Conservation (phyloP, 2,888 invertebrate genomes). For the Pterostichus madidus region DNA sequence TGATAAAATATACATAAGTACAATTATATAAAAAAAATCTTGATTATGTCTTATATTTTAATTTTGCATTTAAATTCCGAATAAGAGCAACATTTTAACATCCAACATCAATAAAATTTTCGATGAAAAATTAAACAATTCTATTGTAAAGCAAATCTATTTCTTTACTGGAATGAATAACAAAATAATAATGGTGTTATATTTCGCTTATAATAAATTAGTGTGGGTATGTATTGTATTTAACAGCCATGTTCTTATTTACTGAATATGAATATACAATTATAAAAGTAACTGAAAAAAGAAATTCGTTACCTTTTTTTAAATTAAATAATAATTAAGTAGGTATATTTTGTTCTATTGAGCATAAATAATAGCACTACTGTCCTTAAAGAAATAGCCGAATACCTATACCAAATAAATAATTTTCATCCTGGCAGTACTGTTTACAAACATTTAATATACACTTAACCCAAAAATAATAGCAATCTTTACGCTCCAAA, state of each 20-base stretch:
- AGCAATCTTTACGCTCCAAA: slow-evolving; percentile 7
- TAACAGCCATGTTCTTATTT: slow-evolving; percentile 21
- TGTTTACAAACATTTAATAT: neutral
- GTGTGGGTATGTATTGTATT: slow-evolving; percentile 17
- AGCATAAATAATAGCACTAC: slow-evolving; percentile 43
- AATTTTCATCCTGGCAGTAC: slow-evolving; percentile 34
- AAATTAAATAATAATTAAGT: slow-evolving; percentile 22
- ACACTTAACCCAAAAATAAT: slow-evolving; percentile 30
- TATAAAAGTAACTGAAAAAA: neutral
- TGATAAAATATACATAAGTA: slow-evolving; percentile 51
- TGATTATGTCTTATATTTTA: neutral
- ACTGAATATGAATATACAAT: slow-evolving; percentile 8
- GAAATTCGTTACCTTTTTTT: neutral
- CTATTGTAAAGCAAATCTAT: neutral
- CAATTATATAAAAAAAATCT: slow-evolving; percentile 33
- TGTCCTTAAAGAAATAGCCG: slow-evolving; percentile 15
- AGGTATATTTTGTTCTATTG: slow-evolving; percentile 4
- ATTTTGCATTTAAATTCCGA: slow-evolving; percentile 38
- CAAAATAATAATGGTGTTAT: slow-evolving; percentile 31
- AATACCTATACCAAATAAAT: slow-evolving; percentile 27
- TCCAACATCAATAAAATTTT: slow-evolving; percentile 46
- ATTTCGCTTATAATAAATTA: slow-evolving; percentile 12
- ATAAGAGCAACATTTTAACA: slow-evolving; percentile 29
- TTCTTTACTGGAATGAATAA: slow-evolving; percentile 42
- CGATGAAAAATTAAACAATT: slow-evolving; percentile 7